phyloP scores from a whole-genome alignment of 2,113 vertebrate genomes.

The Poecilia latipinna region DNA sequence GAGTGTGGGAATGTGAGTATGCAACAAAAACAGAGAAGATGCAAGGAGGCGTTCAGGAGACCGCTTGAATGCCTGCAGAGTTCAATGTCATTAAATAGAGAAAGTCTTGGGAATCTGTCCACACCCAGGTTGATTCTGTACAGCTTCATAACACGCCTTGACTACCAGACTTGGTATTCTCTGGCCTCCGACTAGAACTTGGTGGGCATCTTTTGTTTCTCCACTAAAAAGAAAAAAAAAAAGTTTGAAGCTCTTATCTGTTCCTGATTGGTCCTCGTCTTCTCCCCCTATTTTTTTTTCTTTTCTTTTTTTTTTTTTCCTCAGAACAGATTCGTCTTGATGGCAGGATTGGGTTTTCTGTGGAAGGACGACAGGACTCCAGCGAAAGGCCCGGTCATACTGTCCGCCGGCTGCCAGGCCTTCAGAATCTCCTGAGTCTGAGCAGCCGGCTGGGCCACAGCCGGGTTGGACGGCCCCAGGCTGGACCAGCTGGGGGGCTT shows the following conservation, averaged over 20 bases:
- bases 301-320: constrained; percentile 35
- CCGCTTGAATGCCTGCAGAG: constrained; percentile 28
- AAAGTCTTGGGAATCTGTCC: constrained; percentile 3
- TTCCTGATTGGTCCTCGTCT: constrained; percentile 18
- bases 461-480: constrained; percentile 82
- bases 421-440: constrained; percentile 89
- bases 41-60: neutral
- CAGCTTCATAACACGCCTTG: constrained; percentile 40
- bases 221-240: neutral
- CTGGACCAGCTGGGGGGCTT: constrained; percentile 89
- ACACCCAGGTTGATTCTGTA: constrained; percentile 12
- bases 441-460: constrained; percentile 74
- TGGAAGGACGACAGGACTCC: constrained; percentile 95
- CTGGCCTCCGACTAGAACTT: constrained; percentile 24
- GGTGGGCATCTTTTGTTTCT: constrained; percentile 29
- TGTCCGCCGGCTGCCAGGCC: constrained; percentile 92
- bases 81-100: constrained; percentile 18
- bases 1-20: constrained; percentile 40
- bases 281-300: constrained; percentile 11
- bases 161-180: constrained; percentile 29
- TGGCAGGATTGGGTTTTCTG: constrained; percentile 86
- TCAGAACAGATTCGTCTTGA: constrained; percentile 97
- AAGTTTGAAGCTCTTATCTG: constrained; percentile 25
- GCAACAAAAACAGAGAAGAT: neutral
- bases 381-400: constrained; percentile 91